Conservation (phyloP, 2,888 invertebrate genomes). For the Drosophila helvetica region DNA sequence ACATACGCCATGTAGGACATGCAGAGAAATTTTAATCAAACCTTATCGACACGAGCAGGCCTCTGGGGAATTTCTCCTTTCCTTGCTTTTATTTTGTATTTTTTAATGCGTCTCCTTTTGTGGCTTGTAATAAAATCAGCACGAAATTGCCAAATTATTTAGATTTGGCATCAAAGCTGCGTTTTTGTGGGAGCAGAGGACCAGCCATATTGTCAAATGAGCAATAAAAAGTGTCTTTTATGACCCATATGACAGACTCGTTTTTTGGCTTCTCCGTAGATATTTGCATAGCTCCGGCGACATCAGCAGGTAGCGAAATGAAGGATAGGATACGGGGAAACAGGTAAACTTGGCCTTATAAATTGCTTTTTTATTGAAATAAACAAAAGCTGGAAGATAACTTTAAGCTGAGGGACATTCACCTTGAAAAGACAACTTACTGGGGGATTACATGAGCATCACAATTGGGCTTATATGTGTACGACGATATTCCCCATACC, state of each 20-base stretch:
- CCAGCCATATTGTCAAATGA: conserved; percentile 78
- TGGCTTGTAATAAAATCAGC: conserved; percentile 76
- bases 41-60: conserved; percentile 51
- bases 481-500: conserved; percentile 17
- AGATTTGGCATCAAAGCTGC: conserved; percentile 69
- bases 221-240: conserved; percentile 76
- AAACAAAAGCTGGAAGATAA: conserved; percentile 46
- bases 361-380: conserved; percentile 76
- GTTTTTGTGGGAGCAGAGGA: not conserved
- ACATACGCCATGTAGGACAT: conserved; percentile 32
- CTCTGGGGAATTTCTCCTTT: conserved; percentile 4
- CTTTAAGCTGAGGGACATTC: conserved; percentile 26
- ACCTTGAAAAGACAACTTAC: conserved; percentile 25
- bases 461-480: not conserved
- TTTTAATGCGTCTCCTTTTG: conserved; percentile 70
- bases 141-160: conserved; percentile 78
- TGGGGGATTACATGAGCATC: conserved; percentile 23
- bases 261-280: conserved; percentile 27
- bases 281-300: conserved; percentile 54
- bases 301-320: conserved; percentile 32
- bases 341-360: conserved; percentile 48
- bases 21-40: conserved; percentile 48
- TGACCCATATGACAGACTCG: conserved; percentile 54
- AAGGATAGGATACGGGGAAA: conserved; percentile 17
- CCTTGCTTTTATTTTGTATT: conserved; percentile 29